These are phyloP conservation scores for Alsophila aescularia DNA, from an alignment of 2,888 invertebrate genomes.

Conservation along the genomic window DNA sequence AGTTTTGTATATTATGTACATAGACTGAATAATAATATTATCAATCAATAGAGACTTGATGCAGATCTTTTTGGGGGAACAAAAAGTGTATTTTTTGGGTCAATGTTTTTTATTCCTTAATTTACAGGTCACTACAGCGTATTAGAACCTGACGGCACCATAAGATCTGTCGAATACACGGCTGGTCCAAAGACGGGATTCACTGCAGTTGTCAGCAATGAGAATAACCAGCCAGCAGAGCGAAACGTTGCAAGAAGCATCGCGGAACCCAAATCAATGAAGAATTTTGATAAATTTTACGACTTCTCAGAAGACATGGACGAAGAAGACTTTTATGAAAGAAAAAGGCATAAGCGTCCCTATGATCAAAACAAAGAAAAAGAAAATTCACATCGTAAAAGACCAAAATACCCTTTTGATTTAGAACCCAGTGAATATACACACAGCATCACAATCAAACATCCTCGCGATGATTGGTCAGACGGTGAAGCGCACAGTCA, in stretches of 20 bases:
- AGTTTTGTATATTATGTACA: no score
- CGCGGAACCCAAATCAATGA: slow-evolving; percentile 64
- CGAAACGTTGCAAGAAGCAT: slow-evolving; percentile 42
- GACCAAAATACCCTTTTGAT: slow-evolving; percentile 61
- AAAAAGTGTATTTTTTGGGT: not conserved
- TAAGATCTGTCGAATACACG: slow-evolving; percentile 85
- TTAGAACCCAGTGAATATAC: slow-evolving; percentile 71
- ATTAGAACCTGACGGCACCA: slow-evolving; percentile 87
- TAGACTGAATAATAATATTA: no score
- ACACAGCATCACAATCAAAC: slow-evolving; percentile 71
- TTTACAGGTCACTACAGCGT: slow-evolving; percentile 86
- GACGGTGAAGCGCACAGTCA: slow-evolving; percentile 63
- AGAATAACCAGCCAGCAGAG: slow-evolving; percentile 51
- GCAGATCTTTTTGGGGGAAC: not conserved
- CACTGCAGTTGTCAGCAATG: slow-evolving; percentile 83
- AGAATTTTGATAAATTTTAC: slow-evolving; percentile 69
- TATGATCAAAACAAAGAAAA: slow-evolving; percentile 60
- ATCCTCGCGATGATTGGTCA: slow-evolving; percentile 62
- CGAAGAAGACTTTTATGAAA: slow-evolving; percentile 58
- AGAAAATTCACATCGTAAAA: slow-evolving; percentile 51
- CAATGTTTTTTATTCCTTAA: not conserved
- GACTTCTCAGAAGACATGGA: slow-evolving; percentile 65
- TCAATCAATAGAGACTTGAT: not conserved
- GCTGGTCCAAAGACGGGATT: slow-evolving; percentile 84
- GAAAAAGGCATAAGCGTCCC: slow-evolving; percentile 58